Percentiles rank a stretch among this genome's conserved stretches.
Conservation (phyloP, 2,113 vertebrate genomes). For the Hydrochoerus hydrochaeris region DNA sequence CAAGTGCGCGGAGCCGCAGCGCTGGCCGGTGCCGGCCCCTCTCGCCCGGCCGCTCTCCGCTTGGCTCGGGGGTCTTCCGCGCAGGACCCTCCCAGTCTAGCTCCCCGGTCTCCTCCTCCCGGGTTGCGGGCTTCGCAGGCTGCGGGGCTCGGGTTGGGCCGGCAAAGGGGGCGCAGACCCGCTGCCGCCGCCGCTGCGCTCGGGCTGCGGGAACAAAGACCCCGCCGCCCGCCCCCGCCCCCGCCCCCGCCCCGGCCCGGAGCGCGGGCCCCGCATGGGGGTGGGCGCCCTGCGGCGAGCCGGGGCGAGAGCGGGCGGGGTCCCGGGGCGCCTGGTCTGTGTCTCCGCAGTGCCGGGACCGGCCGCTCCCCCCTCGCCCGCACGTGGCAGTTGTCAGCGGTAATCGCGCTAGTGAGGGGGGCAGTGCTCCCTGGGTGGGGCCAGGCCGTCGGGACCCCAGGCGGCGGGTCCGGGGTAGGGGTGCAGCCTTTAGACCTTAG, state of each 20-base stretch:
- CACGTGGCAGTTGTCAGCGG: slow-evolving; percentile 78
- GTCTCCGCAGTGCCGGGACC: slow-evolving; percentile 63
- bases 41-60: background rate
- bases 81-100: background rate
- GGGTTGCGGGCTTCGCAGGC: slow-evolving; percentile 38
- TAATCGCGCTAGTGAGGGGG: slow-evolving; percentile 47
- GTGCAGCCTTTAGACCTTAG: background rate
- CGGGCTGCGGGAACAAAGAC: slow-evolving; percentile 82
- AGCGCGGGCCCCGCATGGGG: slow-evolving; percentile 38
- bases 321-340: slow-evolving; percentile 32
- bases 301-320: background rate
- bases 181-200: slow-evolving; percentile 46
- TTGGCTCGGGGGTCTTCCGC: background rate
- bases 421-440: slow-evolving; percentile 61
- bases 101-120: background rate
- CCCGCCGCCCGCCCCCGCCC: slow-evolving; percentile 77
- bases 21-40: slow-evolving; percentile 41
- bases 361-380: slow-evolving; percentile 62
- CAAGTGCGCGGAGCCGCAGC: slow-evolving; percentile 68
- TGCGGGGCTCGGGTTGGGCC: slow-evolving; percentile 39
- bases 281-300: slow-evolving; percentile 18
- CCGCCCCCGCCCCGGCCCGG: slow-evolving; percentile 71
- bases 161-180: slow-evolving; percentile 69
- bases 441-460: slow-evolving; percentile 48
- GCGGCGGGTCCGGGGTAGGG: background rate